These are phyloP conservation scores for Clunio marinus DNA, from an alignment of 2,888 invertebrate genomes.

Conservation along the genomic window DNA sequence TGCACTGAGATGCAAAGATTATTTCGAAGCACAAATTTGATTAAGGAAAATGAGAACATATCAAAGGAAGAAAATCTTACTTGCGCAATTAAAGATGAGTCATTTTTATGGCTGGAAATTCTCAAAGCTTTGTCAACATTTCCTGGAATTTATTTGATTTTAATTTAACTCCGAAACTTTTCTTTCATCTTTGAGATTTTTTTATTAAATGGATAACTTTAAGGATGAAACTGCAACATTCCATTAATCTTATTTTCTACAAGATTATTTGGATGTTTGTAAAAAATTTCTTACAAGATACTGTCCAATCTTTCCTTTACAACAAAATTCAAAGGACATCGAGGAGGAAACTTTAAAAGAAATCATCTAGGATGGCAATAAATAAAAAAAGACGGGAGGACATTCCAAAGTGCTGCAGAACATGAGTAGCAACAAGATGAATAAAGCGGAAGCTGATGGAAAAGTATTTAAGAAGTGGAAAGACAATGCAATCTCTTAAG, in stretches of 20 bases:
- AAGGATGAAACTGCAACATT: not conserved
- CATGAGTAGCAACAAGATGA: not conserved
- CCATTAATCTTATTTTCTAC: not conserved
- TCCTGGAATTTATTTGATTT: not conserved
- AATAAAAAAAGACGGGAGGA: not conserved
- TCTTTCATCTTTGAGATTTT: not conserved
- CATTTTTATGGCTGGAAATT: not conserved
- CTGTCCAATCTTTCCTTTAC: not conserved
- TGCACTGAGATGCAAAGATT: slow-evolving; percentile 9
- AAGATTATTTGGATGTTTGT: not conserved
- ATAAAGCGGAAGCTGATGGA: slow-evolving; percentile 23
- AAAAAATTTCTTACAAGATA: not conserved
- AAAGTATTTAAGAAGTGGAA: slow-evolving; percentile 14
- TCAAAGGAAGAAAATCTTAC: not conserved
- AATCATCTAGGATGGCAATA: not conserved
- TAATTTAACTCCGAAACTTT: no score
- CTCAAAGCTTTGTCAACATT: not conserved
- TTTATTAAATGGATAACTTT: no score
- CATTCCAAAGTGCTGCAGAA: no score
- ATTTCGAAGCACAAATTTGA: not conserved
- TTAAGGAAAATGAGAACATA: not conserved
- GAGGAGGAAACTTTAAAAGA: not conserved
- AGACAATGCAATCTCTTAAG: slow-evolving; percentile 34
- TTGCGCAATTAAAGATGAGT: no score
- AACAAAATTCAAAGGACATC: not conserved